Percentiles rank a stretch among this genome's conserved stretches.
phyloP scores from a whole-genome alignment of 37 sponge, comb jelly and placozoan genomes.

The Lycopodina hypogea region DNA sequence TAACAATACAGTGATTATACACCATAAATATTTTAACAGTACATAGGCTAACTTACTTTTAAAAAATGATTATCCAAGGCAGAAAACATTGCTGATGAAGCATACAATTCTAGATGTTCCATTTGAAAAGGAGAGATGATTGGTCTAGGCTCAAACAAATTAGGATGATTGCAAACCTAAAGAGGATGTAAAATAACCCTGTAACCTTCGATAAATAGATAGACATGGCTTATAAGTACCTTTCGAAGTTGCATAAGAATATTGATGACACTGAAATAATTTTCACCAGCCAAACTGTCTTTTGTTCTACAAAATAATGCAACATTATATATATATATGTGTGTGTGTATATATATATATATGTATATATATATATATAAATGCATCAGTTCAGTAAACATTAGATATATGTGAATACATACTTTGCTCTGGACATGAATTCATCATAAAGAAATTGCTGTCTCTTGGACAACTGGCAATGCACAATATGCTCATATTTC shows the following conservation, averaged over 20 bases:
- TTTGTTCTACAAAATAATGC: no score
- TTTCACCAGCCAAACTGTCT: conserved; percentile 75
- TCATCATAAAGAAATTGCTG: conserved; percentile 97
- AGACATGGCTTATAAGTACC: conserved; percentile 48
- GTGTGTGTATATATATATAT: neutral
- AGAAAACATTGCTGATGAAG: conserved; percentile 63
- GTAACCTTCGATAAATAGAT: no score
- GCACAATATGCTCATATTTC: conserved; percentile 92
- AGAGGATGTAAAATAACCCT: neutral
- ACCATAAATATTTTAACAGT: no score
- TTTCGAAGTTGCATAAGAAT: conserved; percentile 99
- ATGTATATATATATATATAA: neutral
- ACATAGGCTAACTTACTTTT: no score
- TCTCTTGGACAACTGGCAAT: conserved; percentile 91
- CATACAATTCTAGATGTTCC: conserved; percentile 59
- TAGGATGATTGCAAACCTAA: conserved; percentile 99
- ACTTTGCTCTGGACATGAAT: conserved; percentile 92
- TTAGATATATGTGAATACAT: no score
- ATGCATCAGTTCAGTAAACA: neutral
- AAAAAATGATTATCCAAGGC: conserved; percentile 58
- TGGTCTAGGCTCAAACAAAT: conserved; percentile 94
- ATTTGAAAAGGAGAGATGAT: conserved; percentile 74
- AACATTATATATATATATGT: conserved; percentile 4
- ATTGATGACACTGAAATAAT: conserved; percentile 97
- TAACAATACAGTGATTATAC: no score